phyloP scores from a whole-genome alignment of 2,113 vertebrate genomes.

The Eurypyga helias region DNA sequence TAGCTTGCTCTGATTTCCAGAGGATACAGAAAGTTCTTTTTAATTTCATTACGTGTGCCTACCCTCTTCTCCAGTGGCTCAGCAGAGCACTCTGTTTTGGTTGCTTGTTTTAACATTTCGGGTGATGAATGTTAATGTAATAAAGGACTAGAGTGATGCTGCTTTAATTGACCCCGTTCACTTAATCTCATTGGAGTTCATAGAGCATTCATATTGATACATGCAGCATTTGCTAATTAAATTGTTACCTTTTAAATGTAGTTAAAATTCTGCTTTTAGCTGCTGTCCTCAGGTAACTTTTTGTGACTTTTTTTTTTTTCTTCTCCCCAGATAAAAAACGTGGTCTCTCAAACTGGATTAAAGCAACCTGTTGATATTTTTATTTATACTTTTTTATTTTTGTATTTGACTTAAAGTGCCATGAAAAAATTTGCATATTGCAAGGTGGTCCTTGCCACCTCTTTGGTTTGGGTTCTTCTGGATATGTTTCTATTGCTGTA shows the following conservation, averaged over 20 bases:
- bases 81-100: background rate
- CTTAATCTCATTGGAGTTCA: background rate
- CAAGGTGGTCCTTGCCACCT: slow-evolving; percentile 99
- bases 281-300: background rate
- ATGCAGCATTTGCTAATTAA: background rate
- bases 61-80: background rate
- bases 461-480: slow-evolving; percentile 98
- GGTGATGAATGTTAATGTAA: background rate
- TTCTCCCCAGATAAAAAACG: slow-evolving; percentile 67
- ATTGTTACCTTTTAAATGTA: background rate
- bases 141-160: background rate
- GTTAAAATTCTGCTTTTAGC: background rate
- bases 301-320: background rate
- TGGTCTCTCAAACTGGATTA: slow-evolving; percentile 72
- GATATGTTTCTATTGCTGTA: slow-evolving; percentile 99
- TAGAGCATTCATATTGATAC: background rate
- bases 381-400: slow-evolving; percentile 79
- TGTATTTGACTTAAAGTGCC: slow-evolving; percentile 82
- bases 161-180: background rate
- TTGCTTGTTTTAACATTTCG: background rate
- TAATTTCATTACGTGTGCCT: background rate
- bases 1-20: background rate
- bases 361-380: slow-evolving; percentile 70
- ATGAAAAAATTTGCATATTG: slow-evolving; percentile 99
- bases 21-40: background rate